Conservation (phyloP, 2,113 vertebrate genomes). For the human region DNA sequence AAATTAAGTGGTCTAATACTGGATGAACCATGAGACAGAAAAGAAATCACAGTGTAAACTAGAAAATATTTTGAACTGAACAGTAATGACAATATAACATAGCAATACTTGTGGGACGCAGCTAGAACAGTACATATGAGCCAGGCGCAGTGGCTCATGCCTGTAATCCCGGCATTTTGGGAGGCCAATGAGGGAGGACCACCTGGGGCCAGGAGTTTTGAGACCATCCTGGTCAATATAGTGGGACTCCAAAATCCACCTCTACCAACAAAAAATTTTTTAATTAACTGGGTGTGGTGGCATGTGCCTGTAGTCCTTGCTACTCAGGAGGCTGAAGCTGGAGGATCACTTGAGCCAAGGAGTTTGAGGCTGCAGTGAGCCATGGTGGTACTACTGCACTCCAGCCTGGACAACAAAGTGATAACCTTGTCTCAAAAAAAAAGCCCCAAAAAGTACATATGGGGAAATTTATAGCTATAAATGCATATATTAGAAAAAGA, state of each 20-base stretch:
- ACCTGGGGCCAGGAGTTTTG: too few species aligned
- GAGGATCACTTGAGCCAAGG: background rate
- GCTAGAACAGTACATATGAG: background rate
- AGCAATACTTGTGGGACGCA: background rate
- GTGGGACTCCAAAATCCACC: too few species aligned
- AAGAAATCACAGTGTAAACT: background rate
- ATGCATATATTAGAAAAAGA: background rate
- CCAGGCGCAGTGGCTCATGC: too few species aligned
- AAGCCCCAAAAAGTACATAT: background rate
- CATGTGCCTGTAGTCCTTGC: background rate
- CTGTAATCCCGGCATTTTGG: too few species aligned
- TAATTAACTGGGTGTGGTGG: background rate
- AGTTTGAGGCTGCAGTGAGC: background rate
- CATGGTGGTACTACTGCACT: background rate
- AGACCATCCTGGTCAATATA: too few species aligned
- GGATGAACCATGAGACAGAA: background rate
- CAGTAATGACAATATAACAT: background rate
- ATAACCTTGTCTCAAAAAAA: background rate
- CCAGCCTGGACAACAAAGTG: background rate
- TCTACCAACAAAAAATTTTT: too few species aligned
- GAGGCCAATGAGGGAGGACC: too few species aligned
- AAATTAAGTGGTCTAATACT: background rate
- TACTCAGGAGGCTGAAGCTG: background rate
- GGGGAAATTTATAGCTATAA: background rate
- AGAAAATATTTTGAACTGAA: background rate